Evolutionary conservation across 2,113 vertebrate species (phyloP).

Genomic region (Spermophilus dauricus): DNA sequence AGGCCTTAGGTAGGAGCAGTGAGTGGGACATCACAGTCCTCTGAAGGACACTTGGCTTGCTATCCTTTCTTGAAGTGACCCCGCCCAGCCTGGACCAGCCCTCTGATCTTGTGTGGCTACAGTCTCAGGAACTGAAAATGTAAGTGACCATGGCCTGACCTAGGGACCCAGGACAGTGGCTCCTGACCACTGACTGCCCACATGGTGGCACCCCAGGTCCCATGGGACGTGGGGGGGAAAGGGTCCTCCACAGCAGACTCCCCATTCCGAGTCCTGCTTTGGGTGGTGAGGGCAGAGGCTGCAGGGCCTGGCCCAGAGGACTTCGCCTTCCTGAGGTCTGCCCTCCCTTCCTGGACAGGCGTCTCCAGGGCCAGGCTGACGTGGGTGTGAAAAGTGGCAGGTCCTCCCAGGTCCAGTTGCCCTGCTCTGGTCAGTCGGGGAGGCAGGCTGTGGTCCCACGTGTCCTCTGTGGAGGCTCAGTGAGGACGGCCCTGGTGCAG

Average conservation of each 20-base stretch:
- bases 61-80: not conserved
- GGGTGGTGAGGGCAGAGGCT: not conserved
- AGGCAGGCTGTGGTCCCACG: too few relatives aligned
- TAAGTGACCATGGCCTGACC: accelerated
- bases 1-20: not conserved
- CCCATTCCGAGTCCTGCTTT: not conserved
- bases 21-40: accelerated
- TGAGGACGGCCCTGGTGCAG: not conserved
- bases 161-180: not conserved
- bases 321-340: not conserved
- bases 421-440: not conserved
- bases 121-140: not conserved
- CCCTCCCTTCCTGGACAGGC: not conserved
- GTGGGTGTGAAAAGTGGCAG: not conserved
- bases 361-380: not conserved
- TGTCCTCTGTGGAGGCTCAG: not conserved
- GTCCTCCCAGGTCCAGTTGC: not conserved
- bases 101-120: accelerated
- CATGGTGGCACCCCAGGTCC: not conserved
- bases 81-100: not conserved
- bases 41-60: too few relatives aligned
- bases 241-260: not conserved
- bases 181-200: not conserved
- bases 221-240: accelerated
- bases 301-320: not conserved